Evolutionary conservation across 2,888 invertebrate genomes (phyloP).

Genomic region (Anodontia alba): DNA sequence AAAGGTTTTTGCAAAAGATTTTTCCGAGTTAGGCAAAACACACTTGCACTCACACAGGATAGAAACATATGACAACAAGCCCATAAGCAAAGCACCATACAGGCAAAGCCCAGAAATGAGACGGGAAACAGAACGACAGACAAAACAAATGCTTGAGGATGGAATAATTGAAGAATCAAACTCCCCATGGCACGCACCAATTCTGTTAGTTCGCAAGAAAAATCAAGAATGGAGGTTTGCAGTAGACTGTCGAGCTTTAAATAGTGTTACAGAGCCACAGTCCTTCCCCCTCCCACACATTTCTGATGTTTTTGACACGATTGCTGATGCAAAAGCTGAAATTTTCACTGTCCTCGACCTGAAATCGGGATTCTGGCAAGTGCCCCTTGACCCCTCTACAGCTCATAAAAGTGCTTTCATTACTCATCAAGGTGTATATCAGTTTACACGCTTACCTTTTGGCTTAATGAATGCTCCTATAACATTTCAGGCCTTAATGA

Average conservation of each 20-base stretch:
- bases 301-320: constrained; percentile 30
- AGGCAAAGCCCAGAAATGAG: constrained; percentile 21
- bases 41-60: constrained; percentile 36
- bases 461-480: constrained; percentile 46
- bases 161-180: constrained; percentile 39
- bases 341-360: no score
- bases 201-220: constrained; percentile 46
- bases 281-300: constrained; percentile 32
- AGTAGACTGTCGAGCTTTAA: constrained; percentile 20
- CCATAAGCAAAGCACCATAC: constrained; percentile 33
- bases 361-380: no score
- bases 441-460: constrained; percentile 41
- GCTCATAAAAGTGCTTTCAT: constrained; percentile 44
- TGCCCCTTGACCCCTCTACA: constrained; percentile 22
- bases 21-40: constrained; percentile 42
- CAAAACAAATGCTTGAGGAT: constrained; percentile 33
- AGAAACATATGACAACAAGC: constrained; percentile 40
- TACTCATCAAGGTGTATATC: constrained; percentile 32
- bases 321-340: constrained; percentile 39
- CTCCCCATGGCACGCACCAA: constrained; percentile 38
- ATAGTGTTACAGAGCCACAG: constrained; percentile 21
- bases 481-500: constrained; percentile 38
- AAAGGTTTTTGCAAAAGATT: no score
- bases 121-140: constrained; percentile 29
- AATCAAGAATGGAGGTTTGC: constrained; percentile 31